Conservation (phyloP, 2,113 vertebrate genomes). For the Sebastes schlegelii region DNA sequence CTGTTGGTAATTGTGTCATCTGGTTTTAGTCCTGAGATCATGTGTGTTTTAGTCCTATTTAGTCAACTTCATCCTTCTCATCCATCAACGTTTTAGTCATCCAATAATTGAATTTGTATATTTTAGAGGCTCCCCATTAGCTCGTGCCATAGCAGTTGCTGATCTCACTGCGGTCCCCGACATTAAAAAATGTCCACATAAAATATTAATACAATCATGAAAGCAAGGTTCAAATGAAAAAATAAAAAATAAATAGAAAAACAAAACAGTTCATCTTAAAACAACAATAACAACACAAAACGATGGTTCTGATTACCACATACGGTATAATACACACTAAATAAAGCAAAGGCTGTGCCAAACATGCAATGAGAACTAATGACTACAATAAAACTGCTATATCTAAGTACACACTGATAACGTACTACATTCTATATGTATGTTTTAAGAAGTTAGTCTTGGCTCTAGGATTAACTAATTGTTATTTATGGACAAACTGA, state of each 20-base stretch:
- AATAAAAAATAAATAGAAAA: not conserved
- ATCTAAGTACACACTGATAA: not conserved
- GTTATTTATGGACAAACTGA: no score
- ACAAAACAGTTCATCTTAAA: not conserved
- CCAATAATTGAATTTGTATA: not conserved
- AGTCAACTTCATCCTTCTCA: not conserved
- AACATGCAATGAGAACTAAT: not conserved
- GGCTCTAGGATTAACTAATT: no score
- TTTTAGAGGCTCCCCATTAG: not conserved
- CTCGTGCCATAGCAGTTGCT: not conserved
- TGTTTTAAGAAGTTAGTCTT: no score
- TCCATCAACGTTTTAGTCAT: not conserved
- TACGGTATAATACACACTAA: no score
- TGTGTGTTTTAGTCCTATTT: no score
- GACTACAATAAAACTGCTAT: no score
- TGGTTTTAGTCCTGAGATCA: no score
- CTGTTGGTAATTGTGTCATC: not conserved
- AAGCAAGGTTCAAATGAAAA: not conserved
- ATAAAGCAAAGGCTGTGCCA: not conserved
- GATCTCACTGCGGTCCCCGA: not conserved
- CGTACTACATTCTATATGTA: not conserved
- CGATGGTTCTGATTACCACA: not conserved
- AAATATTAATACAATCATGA: not conserved
- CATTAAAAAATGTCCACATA: not conserved
- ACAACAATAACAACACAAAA: no score